Percentiles rank a stretch among this genome's conserved stretches.
These are phyloP conservation scores for Lycaena phlaeas DNA, from an alignment of 2,888 invertebrate genomes.

Conservation along the genomic window DNA sequence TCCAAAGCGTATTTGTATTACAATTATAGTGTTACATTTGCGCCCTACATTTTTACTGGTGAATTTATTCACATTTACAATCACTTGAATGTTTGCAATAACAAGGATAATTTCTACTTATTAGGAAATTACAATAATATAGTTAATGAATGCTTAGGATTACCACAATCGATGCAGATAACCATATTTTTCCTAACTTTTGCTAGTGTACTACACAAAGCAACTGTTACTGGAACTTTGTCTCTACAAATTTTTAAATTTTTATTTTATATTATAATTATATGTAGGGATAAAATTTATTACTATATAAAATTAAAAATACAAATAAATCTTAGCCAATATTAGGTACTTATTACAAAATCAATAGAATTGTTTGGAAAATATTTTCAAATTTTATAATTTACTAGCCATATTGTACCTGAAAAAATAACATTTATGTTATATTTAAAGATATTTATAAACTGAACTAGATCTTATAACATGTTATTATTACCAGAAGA, in stretches of 20 bases:
- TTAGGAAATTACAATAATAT: neutral
- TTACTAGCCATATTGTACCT: too few species aligned
- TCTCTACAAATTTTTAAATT: neutral
- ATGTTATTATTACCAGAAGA: too few species aligned
- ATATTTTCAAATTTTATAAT: too few species aligned
- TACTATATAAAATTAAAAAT: too few species aligned
- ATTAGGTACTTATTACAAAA: too few species aligned
- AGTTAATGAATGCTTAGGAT: neutral
- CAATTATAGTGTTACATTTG: neutral
- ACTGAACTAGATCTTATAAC: too few species aligned
- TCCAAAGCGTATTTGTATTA: slow-evolving; percentile 4
- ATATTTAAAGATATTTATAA: too few species aligned
- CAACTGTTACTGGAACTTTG: neutral
- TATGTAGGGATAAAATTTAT: too few species aligned
- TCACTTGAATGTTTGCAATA: neutral
- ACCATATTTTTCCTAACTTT: neutral
- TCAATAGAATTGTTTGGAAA: too few species aligned
- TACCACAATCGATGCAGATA: neutral
- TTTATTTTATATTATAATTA: neutral
- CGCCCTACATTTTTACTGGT: neutral
- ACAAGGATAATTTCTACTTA: neutral
- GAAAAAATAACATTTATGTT: too few species aligned
- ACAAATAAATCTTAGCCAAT: too few species aligned
- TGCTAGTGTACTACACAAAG: neutral
- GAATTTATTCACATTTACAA: neutral